Percentiles rank a stretch among this genome's conserved stretches.
Evolutionary conservation across 2,888 invertebrate genomes (phyloP).

Genomic region (Eristalis arbustorum): DNA sequence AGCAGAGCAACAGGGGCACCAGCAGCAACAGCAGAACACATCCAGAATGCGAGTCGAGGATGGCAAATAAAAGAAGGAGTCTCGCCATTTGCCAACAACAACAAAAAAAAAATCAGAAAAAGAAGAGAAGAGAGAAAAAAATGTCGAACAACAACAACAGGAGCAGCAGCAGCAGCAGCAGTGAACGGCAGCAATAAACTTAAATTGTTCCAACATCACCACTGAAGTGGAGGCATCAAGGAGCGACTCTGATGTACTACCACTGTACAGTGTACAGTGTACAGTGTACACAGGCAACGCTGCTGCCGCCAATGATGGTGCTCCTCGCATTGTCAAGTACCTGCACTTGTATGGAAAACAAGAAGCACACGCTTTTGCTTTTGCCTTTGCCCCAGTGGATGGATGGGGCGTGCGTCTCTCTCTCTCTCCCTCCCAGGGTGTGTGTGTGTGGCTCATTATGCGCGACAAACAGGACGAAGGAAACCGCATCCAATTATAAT

Average conservation of each 20-base stretch:
- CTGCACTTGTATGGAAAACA: slow-evolving; percentile 62
- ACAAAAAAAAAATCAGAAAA: background rate
- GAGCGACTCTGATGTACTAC: slow-evolving; percentile 39
- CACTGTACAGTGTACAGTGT: too few relatives aligned
- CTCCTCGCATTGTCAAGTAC: slow-evolving; percentile 54
- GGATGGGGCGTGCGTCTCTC: background rate
- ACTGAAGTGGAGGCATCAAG: slow-evolving; percentile 43
- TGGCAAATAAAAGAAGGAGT: slow-evolving; percentile 57
- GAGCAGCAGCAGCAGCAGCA: too few relatives aligned
- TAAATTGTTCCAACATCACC: slow-evolving; percentile 63
- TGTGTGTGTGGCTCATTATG: slow-evolving; percentile 64
- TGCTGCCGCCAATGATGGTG: slow-evolving; percentile 45
- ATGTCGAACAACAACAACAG: background rate
- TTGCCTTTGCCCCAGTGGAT: slow-evolving; percentile 2
- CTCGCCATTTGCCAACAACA: slow-evolving; percentile 47
- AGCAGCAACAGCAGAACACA: slow-evolving; percentile 14
- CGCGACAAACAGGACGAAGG: slow-evolving; percentile 69
- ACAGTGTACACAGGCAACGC: slow-evolving; percentile 29
- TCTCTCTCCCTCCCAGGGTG: background rate
- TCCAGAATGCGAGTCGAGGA: slow-evolving; percentile 42
- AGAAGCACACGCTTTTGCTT: slow-evolving; percentile 18
- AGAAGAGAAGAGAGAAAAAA: background rate
- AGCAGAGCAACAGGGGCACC: background rate
- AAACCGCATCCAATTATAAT: slow-evolving; percentile 73
- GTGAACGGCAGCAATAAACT: slow-evolving; percentile 55